Conservation (phyloP, 2,113 vertebrate genomes). For the Gopherus flavomarginatus region DNA sequence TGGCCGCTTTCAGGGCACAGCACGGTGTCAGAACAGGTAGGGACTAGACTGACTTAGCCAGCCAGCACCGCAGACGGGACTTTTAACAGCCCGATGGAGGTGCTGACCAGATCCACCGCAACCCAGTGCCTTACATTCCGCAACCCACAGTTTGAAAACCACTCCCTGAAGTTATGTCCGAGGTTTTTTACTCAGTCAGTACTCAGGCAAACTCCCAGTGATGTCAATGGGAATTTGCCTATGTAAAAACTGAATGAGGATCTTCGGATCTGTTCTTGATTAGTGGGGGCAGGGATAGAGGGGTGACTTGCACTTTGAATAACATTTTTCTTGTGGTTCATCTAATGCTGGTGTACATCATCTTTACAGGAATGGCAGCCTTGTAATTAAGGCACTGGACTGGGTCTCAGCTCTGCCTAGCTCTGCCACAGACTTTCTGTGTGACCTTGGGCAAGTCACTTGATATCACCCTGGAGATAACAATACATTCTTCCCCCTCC, state of each 20-base stretch:
- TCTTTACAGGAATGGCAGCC: neutral
- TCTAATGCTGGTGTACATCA: neutral
- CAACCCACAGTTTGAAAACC: too few species aligned
- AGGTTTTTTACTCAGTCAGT: neutral
- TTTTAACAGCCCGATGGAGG: too few species aligned
- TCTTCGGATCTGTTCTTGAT: neutral
- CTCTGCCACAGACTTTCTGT: neutral
- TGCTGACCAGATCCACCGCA: too few species aligned
- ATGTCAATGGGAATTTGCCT: neutral
- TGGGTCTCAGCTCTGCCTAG: neutral
- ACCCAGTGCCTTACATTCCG: too few species aligned
- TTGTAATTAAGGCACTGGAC: neutral
- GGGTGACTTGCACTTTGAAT: neutral
- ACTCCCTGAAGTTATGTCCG: neutral
- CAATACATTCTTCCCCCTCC: neutral
- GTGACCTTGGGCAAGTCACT: neutral
- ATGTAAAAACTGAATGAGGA: neutral
- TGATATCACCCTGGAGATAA: too few species aligned
- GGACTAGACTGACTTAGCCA: too few species aligned
- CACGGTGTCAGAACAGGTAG: too few species aligned
- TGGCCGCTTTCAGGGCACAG: too few species aligned
- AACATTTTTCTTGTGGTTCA: neutral
- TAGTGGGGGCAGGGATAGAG: neutral
- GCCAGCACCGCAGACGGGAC: too few species aligned
- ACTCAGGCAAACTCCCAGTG: neutral